Base-by-base conservation (phyloP, 2,113 vertebrate species). In the Miniopterus natalensis region DNA sequence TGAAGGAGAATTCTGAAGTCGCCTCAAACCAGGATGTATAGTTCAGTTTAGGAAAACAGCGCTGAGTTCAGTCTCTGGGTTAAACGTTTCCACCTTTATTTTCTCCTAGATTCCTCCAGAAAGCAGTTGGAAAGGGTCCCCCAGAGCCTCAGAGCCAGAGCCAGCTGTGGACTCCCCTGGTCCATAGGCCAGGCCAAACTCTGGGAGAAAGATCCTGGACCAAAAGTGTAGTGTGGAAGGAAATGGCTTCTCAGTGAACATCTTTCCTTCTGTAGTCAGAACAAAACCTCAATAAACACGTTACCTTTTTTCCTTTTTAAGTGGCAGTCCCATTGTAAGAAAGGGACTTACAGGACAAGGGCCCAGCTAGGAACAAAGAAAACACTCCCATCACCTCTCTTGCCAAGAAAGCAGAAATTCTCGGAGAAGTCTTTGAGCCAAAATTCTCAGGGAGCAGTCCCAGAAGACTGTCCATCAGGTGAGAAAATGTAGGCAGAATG, bases 351-450 rank as follows among this genome's bases (percentile, higher is more conserved):
- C 15, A n/a, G 87, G 83, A 84, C 57, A 51, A 21, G 47, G 68
- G 5, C 78, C n/a, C 45, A 3, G 45, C 8, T 4, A 65, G 86
- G 70, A 95, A 95, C 90, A 89, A 87, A 97, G 66, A 63, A 65
- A 88, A 73, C 65, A 36, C 51, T 42, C 79, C 68, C 70, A 87
- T 63, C 18, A 45, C n/a, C 25, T 73, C 59, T 84, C 27, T 71
- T 95, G 89, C 90, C 95, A 95, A 81, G 57, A 92, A 85, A 81
- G 6, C 66, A 81, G 47, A 89, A 83, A 93, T 84, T 93, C 85
- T 95, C 10, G 0, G 61, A 83, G 81, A 57, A 36, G 65, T 59
- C 31, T 45, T 3, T 27, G n/a, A 90, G 21, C 90, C 94, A 45
- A 8, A n/a, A 90, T 49, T 84, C 92, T 84, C 3, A 0, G 31